These are phyloP conservation scores for Orientallactaga sibirica DNA, from an alignment of 2,797 vertebrate species.

Conservation along the genomic window DNA sequence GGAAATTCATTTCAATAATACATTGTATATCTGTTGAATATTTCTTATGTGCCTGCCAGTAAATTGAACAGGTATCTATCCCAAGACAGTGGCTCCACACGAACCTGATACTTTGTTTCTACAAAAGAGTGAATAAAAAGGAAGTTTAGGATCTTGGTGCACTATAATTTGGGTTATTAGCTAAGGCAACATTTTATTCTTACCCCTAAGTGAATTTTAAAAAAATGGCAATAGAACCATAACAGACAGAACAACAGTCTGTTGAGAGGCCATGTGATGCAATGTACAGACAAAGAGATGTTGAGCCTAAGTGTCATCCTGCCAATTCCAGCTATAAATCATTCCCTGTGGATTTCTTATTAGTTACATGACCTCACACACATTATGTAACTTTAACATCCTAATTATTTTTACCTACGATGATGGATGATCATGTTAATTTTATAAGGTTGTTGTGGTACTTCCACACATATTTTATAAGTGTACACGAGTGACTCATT, in stretches of 20 bases:
- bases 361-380: neutral
- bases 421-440: neutral
- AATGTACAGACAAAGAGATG: neutral
- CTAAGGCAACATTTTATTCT: neutral
- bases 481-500: constrained; percentile 35
- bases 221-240: neutral
- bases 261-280: neutral
- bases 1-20: neutral
- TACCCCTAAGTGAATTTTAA: constrained; percentile 5
- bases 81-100: neutral
- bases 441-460: neutral
- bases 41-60: neutral
- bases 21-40: neutral
- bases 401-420: neutral
- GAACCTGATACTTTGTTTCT: neutral
- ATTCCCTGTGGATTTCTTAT: neutral
- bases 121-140: neutral
- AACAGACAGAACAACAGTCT: neutral
- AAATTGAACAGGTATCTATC: neutral
- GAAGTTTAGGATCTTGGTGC: neutral
- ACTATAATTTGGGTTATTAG: neutral
- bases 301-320: neutral
- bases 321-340: neutral
- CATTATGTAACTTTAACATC: constrained; percentile 7
- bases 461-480: constrained; percentile 9